Evolutionary conservation across 1,140 invertebrate genomes (phyloP), one percentile per base, ranked within the genome.

Genomic region (Neotoxoptera formosana): DNA sequence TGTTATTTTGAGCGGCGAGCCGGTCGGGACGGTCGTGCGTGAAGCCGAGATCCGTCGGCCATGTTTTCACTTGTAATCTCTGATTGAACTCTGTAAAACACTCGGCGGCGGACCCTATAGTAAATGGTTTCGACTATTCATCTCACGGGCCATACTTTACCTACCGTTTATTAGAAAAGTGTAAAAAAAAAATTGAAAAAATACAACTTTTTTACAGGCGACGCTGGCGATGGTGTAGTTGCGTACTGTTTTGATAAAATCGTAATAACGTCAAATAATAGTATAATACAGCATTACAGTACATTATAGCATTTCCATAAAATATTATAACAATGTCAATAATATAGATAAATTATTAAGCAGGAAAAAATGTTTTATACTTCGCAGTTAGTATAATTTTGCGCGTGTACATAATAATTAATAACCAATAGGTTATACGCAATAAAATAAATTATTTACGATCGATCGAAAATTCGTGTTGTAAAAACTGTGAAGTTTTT

Each of bases 1-100:
- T 76, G 21, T 41, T 83, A 83, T 36, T 83, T 41, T 41, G 30
- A 41, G 1, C 25, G 53, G 47, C 9, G 25, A 25, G 30, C 36
- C 21, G 9, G 48, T 17, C 17, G 48, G n/a, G 36, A 87, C 51
- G 93, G 93, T 87, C 81, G 93, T 87, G 81, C 81, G 84, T 93
- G 83, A 93, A 93, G 81, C 41, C 23, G 41, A 91, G 60, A 91
- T 91, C 56, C 4, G 60, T 76, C 60, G 56, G 90, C 90, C 60
- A 91, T 91, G 90, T 91, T 91, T 91, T 91, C 90, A 91, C 90
- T 91, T 51, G n/a, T 53, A 53, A 88, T 89, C 88, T 89, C 9
- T n/a, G 87, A 8, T 51, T 34, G n/a, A 89, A 36, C 34, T 51
- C 48, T 48, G 34, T 14, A 41, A 87, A 48, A 51, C 25, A 87